Evolutionary conservation across 2,888 invertebrate species (phyloP).

Genomic region (Phragmatobia fuliginosa): DNA sequence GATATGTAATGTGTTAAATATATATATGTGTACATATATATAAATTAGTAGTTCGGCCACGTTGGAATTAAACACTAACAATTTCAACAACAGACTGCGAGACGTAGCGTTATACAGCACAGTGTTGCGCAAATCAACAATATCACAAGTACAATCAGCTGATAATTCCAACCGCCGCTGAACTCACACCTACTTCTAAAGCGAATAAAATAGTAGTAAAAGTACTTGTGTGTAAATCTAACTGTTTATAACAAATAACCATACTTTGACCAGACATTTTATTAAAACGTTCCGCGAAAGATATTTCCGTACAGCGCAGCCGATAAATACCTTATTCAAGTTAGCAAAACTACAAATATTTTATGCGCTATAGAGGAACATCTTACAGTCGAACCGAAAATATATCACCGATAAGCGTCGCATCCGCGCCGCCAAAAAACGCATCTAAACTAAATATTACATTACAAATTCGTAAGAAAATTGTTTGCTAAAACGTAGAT

Average conservation of each 20-base stretch:
- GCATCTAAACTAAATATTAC: slow-evolving; percentile 51
- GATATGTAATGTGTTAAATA: slow-evolving; percentile 84
- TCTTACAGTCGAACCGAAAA: slow-evolving; percentile 61
- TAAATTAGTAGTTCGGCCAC: slow-evolving; percentile 45
- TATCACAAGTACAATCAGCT: slow-evolving; percentile 46
- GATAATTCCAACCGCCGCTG: slow-evolving; percentile 59
- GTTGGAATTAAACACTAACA: slow-evolving; percentile 44
- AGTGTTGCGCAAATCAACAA: slow-evolving; percentile 48
- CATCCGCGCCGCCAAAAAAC: slow-evolving; percentile 59
- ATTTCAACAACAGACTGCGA: slow-evolving; percentile 35
- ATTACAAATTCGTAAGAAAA: slow-evolving; percentile 57
- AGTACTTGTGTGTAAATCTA: slow-evolving; percentile 73
- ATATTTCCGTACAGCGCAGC: slow-evolving; percentile 28
- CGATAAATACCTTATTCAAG: slow-evolving; percentile 38
- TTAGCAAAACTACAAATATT: slow-evolving; percentile 49
- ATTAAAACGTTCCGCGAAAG: slow-evolving; percentile 48
- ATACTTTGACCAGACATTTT: slow-evolving; percentile 75
- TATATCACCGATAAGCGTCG: slow-evolving; percentile 75
- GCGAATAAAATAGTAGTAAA: slow-evolving; percentile 73
- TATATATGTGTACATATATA: slow-evolving; percentile 55
- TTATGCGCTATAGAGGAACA: slow-evolving; percentile 50
- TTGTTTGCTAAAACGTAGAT: slow-evolving; percentile 48
- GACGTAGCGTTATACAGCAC: slow-evolving; percentile 45
- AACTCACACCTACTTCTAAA: slow-evolving; percentile 74
- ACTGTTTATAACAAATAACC: slow-evolving; percentile 68